Conservation (phyloP, 92 coral and sea anemone genomes). For the Palythoa grandiflora region DNA sequence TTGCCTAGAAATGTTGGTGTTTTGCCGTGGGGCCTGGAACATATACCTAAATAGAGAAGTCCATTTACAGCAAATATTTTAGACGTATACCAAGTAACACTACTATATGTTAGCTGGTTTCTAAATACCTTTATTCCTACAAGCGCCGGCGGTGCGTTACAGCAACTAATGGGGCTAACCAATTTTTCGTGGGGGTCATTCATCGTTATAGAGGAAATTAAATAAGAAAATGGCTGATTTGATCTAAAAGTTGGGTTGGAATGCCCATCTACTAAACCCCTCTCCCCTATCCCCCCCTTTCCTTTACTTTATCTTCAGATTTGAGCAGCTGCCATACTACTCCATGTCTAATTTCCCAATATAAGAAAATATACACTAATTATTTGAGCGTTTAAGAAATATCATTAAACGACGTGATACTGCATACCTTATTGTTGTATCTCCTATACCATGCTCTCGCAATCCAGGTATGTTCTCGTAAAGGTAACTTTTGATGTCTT, state of each 20-base stretch:
- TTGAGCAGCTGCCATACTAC: not conserved
- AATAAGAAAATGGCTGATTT: conserved; percentile 2
- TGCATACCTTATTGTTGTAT: conserved; percentile 33
- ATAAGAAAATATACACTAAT: not conserved
- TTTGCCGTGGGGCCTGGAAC: conserved; percentile 27
- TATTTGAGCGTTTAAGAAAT: not conserved
- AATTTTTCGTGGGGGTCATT: conserved; percentile 2
- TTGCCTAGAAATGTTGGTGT: not conserved
- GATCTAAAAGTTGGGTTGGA: not conserved
- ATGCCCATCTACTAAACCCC: not conserved
- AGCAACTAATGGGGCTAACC: not conserved
- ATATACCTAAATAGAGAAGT: conserved; percentile 10
- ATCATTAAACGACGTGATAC: not conserved
- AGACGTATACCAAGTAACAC: conserved; percentile 7
- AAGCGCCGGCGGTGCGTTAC: conserved; percentile 2
- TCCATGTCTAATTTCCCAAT: not conserved
- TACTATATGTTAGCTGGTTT: conserved; percentile 10
- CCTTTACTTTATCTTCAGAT: not conserved
- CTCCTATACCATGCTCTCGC: conserved; percentile 39
- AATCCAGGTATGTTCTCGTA: conserved; percentile 14
- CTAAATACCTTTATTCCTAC: conserved; percentile 16
- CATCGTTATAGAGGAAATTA: not conserved
- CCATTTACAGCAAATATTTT: not conserved
- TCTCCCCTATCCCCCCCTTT: not conserved
- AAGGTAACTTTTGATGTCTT: conserved; percentile 13